A percentile compares a stretch with the other conserved stretches of the same genome.
Conservation (phyloP, 2,797 vertebrate species). For the Chelon labrosus region DNA sequence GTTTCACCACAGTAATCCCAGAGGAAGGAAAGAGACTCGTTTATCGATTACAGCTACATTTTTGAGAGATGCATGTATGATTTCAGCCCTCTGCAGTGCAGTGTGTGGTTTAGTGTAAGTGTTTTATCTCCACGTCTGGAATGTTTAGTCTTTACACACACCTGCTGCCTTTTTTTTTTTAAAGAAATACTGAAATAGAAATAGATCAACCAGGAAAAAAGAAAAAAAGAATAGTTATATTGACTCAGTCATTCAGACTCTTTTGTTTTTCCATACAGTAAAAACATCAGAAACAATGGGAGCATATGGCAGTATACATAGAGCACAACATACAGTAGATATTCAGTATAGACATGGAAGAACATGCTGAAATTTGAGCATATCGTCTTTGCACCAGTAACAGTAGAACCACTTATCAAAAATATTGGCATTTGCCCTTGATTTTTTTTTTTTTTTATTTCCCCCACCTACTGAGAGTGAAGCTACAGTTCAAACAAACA, state of each 20-base stretch:
- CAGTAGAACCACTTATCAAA: constrained; percentile 30
- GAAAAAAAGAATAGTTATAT: constrained; percentile 4
- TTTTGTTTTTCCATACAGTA: constrained; percentile 15
- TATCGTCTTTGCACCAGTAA: constrained; percentile 26
- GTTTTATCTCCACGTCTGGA: constrained; percentile 11
- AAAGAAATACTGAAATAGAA: neutral
- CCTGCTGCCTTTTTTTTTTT: neutral
- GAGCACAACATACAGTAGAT: constrained; percentile 31
- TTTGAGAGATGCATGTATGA: constrained; percentile 23
- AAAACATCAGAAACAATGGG: constrained; percentile 28
- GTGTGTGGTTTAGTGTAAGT: neutral
- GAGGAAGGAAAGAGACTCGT: neutral
- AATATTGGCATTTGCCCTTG: constrained; percentile 43
- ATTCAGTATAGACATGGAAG: constrained; percentile 27
- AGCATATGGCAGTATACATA: constrained; percentile 32
- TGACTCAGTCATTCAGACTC: too few species aligned
- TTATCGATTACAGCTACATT: constrained; percentile 20
- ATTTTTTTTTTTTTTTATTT: neutral
- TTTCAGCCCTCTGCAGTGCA: neutral
- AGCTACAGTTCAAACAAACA: constrained; percentile 21
- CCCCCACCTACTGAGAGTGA: constrained; percentile 20
- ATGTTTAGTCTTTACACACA: constrained; percentile 25
- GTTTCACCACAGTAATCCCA: neutral
- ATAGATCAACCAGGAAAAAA: neutral
- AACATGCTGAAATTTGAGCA: constrained; percentile 6